phyloP scores from a whole-genome alignment of 2,113 vertebrate species.

The Chloropsis cyanopogon region DNA sequence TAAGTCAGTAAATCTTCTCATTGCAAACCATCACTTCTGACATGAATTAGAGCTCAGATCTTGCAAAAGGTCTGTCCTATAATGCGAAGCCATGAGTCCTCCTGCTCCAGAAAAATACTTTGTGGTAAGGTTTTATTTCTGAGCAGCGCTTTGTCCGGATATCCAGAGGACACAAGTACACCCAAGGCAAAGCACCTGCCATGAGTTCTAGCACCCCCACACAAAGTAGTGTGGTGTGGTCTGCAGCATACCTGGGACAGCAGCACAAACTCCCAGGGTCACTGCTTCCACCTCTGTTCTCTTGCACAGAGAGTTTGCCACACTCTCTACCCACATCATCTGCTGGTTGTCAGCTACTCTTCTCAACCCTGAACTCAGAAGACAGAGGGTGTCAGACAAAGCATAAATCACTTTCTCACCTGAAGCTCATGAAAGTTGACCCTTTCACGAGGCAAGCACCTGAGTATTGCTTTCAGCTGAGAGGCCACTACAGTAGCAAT shows the following conservation, averaged over 20 bases:
- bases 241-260: neutral
- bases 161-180: neutral
- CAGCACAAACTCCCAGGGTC: neutral
- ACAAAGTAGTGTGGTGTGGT: rapidly evolving
- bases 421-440: neutral
- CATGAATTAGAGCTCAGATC: neutral
- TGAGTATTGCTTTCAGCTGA: neutral
- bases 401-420: neutral
- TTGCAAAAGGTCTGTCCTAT: neutral
- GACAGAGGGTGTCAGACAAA: neutral
- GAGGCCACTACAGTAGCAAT: neutral
- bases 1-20: neutral
- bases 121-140: neutral
- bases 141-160: rapidly evolving
- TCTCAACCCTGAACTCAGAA: neutral
- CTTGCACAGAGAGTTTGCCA: neutral
- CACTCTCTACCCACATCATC: neutral
- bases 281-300: neutral
- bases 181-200: neutral
- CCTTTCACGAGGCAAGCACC: neutral
- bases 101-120: neutral
- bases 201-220: neutral
- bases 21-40: neutral
- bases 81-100: neutral
- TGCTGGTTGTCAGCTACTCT: neutral